Evolutionary conservation across 1,140 invertebrate genomes (phyloP).

Genomic region (Coelopa frigida): DNA sequence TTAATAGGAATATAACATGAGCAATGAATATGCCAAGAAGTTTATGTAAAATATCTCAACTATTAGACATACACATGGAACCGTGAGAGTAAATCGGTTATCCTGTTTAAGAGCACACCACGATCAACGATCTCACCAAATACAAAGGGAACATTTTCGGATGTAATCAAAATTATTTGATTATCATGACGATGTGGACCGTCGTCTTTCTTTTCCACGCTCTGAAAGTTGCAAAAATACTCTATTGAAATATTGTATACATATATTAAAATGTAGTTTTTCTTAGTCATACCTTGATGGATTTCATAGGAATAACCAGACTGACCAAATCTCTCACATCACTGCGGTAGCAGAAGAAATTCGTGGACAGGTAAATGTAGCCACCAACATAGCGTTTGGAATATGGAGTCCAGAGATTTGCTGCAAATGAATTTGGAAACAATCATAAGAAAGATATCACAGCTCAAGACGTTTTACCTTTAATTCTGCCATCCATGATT

Average conservation of each 20-base stretch:
- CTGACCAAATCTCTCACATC: conserved; percentile 77
- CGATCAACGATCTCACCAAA: conserved; percentile 84
- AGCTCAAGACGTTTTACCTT: conserved; percentile 52
- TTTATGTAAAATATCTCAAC: too few species aligned
- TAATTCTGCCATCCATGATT: conserved; percentile 87
- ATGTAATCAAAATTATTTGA: conserved; percentile 74
- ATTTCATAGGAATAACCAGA: conserved; percentile 79
- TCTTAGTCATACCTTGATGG: conserved; percentile 28
- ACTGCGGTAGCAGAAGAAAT: conserved; percentile 95
- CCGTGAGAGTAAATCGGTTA: conserved; percentile 76
- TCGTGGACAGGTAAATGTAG: conserved; percentile 85
- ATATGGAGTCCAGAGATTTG: conserved; percentile 86
- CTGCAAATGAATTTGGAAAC: conserved; percentile 13
- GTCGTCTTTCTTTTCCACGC: conserved; percentile 53
- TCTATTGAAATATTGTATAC: background rate
- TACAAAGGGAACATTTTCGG: conserved; percentile 73
- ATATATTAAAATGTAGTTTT: background rate
- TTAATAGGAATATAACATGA: too few species aligned
- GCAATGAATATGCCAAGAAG: conserved; percentile 6
- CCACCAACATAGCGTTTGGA: conserved; percentile 86
- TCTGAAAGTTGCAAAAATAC: conserved; percentile 18
- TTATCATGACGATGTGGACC: conserved; percentile 54
- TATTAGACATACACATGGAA: conserved; percentile 36
- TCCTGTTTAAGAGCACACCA: conserved; percentile 83
- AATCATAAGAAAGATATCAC: background rate